Conservation (phyloP, 2,797 vertebrate species). For the Coregonus sp. region DNA sequence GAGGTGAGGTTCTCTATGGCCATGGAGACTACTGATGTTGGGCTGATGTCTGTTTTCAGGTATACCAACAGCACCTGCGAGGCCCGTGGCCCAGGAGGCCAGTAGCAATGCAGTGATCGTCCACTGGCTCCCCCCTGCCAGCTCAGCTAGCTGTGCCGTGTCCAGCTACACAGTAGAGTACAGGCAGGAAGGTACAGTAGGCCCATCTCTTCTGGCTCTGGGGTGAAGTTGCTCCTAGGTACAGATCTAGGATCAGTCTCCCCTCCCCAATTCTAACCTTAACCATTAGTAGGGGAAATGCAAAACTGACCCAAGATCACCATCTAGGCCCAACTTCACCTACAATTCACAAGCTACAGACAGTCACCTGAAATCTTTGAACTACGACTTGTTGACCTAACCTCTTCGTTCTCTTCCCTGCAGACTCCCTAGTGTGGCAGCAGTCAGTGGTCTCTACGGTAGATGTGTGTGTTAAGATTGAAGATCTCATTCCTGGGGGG, state of each 20-base stretch:
- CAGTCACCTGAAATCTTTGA: neutral
- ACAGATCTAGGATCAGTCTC: neutral
- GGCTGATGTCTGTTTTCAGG: conserved; percentile 69
- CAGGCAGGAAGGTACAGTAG: conserved; percentile 86
- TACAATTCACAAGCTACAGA: neutral
- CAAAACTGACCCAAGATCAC: neutral
- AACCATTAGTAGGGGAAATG: neutral
- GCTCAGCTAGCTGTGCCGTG: conserved; percentile 90
- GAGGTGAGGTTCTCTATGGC: neutral
- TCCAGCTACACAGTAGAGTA: conserved; percentile 95
- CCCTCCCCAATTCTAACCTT: neutral
- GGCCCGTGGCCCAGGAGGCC: conserved; percentile 93
- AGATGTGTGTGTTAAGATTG: conserved; percentile 93
- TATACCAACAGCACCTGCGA: conserved; percentile 90
- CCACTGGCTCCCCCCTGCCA: conserved; percentile 91
- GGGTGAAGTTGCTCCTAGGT: no score
- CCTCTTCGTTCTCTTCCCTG: neutral
- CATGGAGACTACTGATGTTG: neutral
- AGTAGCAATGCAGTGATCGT: conserved; percentile 90
- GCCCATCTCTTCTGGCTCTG: neutral
- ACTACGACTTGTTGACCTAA: neutral
- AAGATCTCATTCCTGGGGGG: conserved; percentile 89
- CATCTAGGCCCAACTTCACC: neutral
- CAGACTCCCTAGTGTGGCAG: conserved; percentile 94
- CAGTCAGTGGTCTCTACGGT: conserved; percentile 87